A percentile compares a stretch with the other conserved stretches of the same genome.
These are phyloP conservation scores for Oryzias curvinotus DNA, from an alignment of 2,113 vertebrate species.

Conservation along the genomic window DNA sequence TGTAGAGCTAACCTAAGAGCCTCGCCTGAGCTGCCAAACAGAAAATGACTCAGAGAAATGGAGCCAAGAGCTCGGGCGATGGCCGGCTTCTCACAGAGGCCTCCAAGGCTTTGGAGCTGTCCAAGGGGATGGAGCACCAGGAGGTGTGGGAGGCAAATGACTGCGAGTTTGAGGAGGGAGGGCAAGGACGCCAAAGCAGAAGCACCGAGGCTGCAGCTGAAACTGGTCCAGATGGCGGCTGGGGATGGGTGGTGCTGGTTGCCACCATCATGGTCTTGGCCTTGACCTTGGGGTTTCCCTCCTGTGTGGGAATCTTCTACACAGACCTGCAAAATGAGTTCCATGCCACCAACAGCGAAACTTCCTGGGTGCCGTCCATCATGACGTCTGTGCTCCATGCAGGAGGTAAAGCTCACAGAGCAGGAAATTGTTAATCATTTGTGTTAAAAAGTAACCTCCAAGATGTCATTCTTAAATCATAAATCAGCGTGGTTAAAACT, in stretches of 20 bases:
- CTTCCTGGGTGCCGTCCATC: slow-evolving; percentile 93
- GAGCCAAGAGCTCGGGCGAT: slow-evolving; percentile 38
- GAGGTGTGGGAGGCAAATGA: slow-evolving; percentile 15
- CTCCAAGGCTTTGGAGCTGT: slow-evolving; percentile 6
- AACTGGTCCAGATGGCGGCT: slow-evolving; percentile 78
- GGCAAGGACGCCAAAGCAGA: not conserved
- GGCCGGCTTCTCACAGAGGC: slow-evolving; percentile 14
- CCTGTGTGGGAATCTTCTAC: slow-evolving; percentile 89
- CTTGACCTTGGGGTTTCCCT: slow-evolving; percentile 86
- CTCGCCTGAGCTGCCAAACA: not conserved
- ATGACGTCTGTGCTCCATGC: slow-evolving; percentile 85
- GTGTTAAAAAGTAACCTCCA: no score
- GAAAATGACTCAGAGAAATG: slow-evolving; percentile 68
- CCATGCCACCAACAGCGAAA: slow-evolving; percentile 87
- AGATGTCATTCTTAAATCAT: no score
- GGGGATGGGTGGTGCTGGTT: slow-evolving; percentile 90
- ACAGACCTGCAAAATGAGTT: slow-evolving; percentile 88
- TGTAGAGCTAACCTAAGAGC: slow-evolving; percentile 29
- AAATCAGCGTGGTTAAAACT: no score
- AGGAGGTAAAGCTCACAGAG: slow-evolving; percentile 78
- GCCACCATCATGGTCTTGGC: slow-evolving; percentile 82
- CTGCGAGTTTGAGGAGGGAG: slow-evolving; percentile 44
- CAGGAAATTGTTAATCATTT: not conserved
- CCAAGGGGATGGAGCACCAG: slow-evolving; percentile 29
- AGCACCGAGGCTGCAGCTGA: not conserved